A percentile compares a stretch with the other conserved stretches of the same genome.
phyloP scores from a whole-genome alignment of 1,140 invertebrate species.

The Matsumurasca onukii region DNA sequence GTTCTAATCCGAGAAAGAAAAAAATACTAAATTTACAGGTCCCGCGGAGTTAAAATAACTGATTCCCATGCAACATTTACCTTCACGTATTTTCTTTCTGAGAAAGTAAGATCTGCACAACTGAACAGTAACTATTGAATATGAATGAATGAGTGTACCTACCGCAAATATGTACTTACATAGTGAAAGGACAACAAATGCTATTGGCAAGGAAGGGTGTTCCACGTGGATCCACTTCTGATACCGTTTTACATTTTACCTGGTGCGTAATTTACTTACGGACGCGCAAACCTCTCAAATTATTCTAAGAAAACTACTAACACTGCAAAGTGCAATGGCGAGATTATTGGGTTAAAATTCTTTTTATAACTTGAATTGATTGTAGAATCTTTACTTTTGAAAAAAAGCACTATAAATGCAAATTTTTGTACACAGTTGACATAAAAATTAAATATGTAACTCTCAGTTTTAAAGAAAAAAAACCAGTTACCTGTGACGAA shows the following conservation, averaged over 20 bases:
- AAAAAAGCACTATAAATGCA: too few species aligned
- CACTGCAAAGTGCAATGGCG: conserved; percentile 28
- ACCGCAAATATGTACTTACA: conserved; percentile 33
- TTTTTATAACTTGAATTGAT: neutral
- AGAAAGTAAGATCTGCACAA: too few species aligned
- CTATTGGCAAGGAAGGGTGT: conserved; percentile 29
- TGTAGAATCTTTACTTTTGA: too few species aligned
- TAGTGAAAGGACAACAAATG: conserved; percentile 23
- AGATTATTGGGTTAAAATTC: neutral
- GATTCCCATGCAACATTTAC: too few species aligned
- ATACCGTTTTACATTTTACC: conserved; percentile 54
- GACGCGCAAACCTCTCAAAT: conserved; percentile 51
- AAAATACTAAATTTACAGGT: too few species aligned
- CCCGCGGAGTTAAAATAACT: too few species aligned
- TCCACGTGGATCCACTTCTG: conserved; percentile 28
- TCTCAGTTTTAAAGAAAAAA: too few species aligned
- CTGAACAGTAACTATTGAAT: conserved; percentile 1
- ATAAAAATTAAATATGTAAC: too few species aligned
- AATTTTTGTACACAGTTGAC: too few species aligned
- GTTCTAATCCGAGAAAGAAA: too few species aligned
- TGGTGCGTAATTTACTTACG: conserved; percentile 67
- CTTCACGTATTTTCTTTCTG: too few species aligned
- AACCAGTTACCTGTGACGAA: too few species aligned
- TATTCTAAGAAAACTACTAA: conserved; percentile 32
- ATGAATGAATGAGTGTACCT: conserved; percentile 29